phyloP scores from a whole-genome alignment of 1,140 invertebrate genomes.

The Physella acuta region DNA sequence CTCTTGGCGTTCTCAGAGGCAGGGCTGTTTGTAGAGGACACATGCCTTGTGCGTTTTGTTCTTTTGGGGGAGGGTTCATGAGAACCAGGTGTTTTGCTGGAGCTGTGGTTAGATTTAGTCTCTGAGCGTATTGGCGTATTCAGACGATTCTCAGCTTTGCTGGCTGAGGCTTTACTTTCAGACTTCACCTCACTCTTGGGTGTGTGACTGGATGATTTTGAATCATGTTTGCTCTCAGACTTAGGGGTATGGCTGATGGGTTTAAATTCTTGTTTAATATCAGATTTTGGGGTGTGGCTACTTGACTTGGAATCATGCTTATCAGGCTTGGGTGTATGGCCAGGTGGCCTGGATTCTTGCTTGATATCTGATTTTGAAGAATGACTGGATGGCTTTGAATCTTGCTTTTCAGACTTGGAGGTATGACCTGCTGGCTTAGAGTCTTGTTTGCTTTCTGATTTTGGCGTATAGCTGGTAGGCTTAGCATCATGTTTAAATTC shows the following conservation, averaged over 20 bases:
- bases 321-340: neutral
- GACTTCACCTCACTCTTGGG: neutral
- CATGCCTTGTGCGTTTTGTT: constrained; percentile 46
- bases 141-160: constrained; percentile 14
- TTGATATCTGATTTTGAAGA: constrained; percentile 8
- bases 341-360: neutral
- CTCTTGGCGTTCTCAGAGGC: constrained; percentile 41
- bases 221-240: constrained; percentile 1
- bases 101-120: constrained; percentile 10
- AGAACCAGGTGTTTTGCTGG: neutral
- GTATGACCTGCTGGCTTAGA: neutral
- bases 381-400: neutral
- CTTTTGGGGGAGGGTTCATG: constrained; percentile 50
- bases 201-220: neutral
- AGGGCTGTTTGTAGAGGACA: constrained; percentile 43
- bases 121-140: neutral
- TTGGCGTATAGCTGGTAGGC: neutral
- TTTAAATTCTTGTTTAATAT: neutral
- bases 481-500: neutral
- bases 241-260: too few relatives aligned
- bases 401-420: neutral
- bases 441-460: too few relatives aligned
- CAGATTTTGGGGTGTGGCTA: constrained; percentile 5
- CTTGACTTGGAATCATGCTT: neutral
- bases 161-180: neutral